Evolutionary conservation across 23 tunicate species (phyloP), one percentile per base, ranked within the genome.

Genomic region (Diplosoma virens): DNA sequence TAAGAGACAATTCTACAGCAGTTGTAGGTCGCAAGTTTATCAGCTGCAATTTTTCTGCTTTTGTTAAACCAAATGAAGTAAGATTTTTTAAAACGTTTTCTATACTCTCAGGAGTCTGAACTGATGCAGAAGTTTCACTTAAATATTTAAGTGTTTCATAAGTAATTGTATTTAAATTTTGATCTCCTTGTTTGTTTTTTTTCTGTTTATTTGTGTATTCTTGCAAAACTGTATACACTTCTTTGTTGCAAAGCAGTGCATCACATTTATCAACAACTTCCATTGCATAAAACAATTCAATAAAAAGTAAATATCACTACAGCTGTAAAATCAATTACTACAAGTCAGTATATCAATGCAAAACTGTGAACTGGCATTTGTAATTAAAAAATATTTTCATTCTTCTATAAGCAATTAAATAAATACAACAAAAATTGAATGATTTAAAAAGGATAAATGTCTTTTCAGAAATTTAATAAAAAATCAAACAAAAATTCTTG

Each of bases 21-120:
- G 89, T 84, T 16, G 89, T 79, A 0, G 97, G 97, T 22, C 97
- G 79, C 25, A 90, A 73, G 46, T 90, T 90, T 6, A 90, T 41
- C 64, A 90, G 32, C 54, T 90, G 97, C 16, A 90, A 81, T 58
- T 83, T 90, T 59, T 90, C 97, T 1, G 89, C 84, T 79, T 90
- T 90, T 1, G 97, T 83, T 52, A 90, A 59, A 25, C 78, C 78
- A 45, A 22, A 90, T 35, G 84, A 66, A 6, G 35, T n/a, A 0
- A 90, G 73, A 26, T 58, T 53, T 36, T 61, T 72, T 22, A 81
- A 37, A 32, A 75, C 84, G 2, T 58, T 31, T 66, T 67, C 65
- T 28, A 90, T 79, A 47, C 74, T 27, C 46, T 72, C 82, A 25
- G 66, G 60, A 32, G 80, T 79, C 55, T 90, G 97, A 4, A 76